Conservation (phyloP, 2,113 vertebrate genomes). For the Dissostichus mawsoni region DNA sequence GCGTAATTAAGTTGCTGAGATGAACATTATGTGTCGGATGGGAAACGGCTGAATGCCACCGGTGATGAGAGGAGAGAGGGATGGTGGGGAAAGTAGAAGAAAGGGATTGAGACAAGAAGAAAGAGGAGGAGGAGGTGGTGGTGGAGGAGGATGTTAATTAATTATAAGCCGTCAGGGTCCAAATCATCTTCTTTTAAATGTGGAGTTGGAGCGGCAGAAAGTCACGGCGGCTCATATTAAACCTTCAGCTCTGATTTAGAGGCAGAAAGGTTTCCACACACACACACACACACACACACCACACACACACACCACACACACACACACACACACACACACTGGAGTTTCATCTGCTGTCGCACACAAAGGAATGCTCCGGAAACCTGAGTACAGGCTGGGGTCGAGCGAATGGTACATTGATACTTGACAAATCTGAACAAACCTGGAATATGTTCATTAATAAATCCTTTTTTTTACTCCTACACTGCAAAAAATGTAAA, state of each 20-base stretch:
- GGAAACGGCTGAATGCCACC: slow-evolving; percentile 41
- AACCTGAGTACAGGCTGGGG: neutral
- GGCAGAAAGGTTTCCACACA: neutral
- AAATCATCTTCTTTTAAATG: slow-evolving; percentile 44
- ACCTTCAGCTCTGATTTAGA: slow-evolving; percentile 44
- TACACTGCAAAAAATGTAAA: too few species aligned
- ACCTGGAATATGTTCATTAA: neutral
- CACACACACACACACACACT: neutral
- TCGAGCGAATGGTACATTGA: neutral
- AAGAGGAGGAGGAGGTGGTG: neutral
- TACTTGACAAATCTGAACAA: neutral
- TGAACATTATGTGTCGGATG: slow-evolving; percentile 36
- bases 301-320: too few species aligned
- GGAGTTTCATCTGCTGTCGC: neutral
- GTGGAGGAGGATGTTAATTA: slow-evolving; percentile 49
- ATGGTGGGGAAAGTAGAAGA: neutral
- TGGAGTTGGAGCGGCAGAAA: slow-evolving; percentile 27
- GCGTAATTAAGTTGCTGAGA: slow-evolving; percentile 38
- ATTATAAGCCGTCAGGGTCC: slow-evolving; percentile 56
- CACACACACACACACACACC: too few species aligned
- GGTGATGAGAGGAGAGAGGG: slow-evolving; percentile 28
- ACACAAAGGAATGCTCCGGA: neutral
- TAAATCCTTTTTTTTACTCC: too few species aligned
- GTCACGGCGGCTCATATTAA: slow-evolving; percentile 42
- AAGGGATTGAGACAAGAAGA: neutral